Evolutionary conservation across 2,888 invertebrate genomes (phyloP), one percentile per base, ranked within the genome.

Genomic region (Cantharis nigra): DNA sequence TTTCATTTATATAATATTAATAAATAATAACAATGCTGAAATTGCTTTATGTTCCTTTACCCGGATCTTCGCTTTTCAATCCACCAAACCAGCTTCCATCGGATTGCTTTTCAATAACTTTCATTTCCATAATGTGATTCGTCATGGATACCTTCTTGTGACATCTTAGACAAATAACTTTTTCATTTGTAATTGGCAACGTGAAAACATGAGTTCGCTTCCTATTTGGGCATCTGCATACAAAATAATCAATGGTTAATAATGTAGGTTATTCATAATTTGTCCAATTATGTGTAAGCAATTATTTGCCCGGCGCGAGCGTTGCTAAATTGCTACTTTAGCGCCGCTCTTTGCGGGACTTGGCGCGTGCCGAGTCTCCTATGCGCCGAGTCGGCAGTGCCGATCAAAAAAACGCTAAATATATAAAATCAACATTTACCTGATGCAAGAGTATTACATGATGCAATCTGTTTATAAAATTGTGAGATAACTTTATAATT

Each of bases 31-130:
- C 20, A 20, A 20, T 20, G 20, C 20, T 20, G 20, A 20, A 20
- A 20, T 89, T 0, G 92, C 93, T 16, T 89, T 87, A 73, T 90
- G 89, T 23, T 0, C 94, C 94, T 76, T 91, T 90, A 13, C 87
- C 85, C 0, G 89, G 85, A 11, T 90, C 87, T 80, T 92, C 91
- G 0, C 89, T 87, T 16, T 93, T 91, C 89, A 93, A 23, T 23
- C 90, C 0, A 87, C 83, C 3, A 86, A 84, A 69, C 87, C 83
- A 5, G 90, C 92, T 63, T 23, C 87, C 83, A 3, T 88, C 85
- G 81, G 91, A 92, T 49, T 90, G 85, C 13, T 88, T 87, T 81
- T 91, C 91, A 78, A 90, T 90, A 80, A 89, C 88, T 3, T 87
- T 86, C 16, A 92, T 78, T 63, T 85, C 84, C 0, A 85, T 84